phyloP scores from a whole-genome alignment of 2,888 invertebrate species.

The Meandrusa payeni region DNA sequence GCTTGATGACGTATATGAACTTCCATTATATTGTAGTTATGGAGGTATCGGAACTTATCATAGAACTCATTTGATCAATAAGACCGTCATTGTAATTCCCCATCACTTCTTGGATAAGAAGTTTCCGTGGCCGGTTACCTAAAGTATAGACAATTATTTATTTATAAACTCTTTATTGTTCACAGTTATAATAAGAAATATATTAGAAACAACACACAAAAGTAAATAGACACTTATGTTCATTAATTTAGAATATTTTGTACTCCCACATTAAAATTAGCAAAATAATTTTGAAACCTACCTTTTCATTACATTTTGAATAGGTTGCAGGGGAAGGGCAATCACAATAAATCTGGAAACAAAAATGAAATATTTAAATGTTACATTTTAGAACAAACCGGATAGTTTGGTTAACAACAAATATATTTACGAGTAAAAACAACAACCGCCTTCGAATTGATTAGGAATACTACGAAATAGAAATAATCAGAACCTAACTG shows the following conservation, averaged over 20 bases:
- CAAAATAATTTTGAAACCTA: conserved; percentile 11
- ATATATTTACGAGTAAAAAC: too few relatives aligned
- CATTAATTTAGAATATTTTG: conserved; percentile 32
- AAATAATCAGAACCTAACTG: too few relatives aligned
- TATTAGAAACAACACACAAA: too few relatives aligned
- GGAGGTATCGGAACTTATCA: conserved; percentile 37
- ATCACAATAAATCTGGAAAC: conserved; percentile 14
- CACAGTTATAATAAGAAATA: too few relatives aligned
- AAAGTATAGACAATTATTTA: conserved; percentile 14
- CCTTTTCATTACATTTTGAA: conserved; percentile 2
- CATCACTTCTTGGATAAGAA: conserved; percentile 59
- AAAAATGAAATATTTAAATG: too few relatives aligned
- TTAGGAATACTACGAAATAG: not conserved
- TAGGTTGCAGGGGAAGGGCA: not conserved
- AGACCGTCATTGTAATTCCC: conserved; percentile 50
- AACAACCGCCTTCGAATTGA: too few relatives aligned
- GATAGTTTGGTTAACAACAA: too few relatives aligned
- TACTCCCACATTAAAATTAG: conserved; percentile 52
- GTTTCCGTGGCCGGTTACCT: conserved; percentile 46
- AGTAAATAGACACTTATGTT: too few relatives aligned
- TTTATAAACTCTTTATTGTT: too few relatives aligned
- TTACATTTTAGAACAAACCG: too few relatives aligned
- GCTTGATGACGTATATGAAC: not conserved
- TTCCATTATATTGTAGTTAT: not conserved
- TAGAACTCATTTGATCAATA: conserved; percentile 57